Percentiles rank a stretch among this genome's conserved stretches.
These are phyloP conservation scores for Microctonus aethiopoides DNA, from an alignment of 2,888 invertebrate genomes.

Conservation along the genomic window DNA sequence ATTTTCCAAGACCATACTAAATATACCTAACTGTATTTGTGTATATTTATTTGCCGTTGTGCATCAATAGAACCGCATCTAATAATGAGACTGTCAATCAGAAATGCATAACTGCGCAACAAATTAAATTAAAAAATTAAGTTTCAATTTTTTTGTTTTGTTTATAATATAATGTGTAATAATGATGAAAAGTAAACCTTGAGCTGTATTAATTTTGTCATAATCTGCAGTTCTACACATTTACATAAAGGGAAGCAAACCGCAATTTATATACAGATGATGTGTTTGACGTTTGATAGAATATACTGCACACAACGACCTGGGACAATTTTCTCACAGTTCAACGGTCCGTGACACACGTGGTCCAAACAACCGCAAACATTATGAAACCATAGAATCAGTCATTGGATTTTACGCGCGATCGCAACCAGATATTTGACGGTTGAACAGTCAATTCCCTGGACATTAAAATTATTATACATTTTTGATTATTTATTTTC, in stretches of 20 bases:
- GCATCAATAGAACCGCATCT: constrained; percentile 3
- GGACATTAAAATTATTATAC: background rate
- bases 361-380: constrained; percentile 15
- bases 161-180: background rate
- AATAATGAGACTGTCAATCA: constrained; percentile 24
- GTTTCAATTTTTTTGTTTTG: no score
- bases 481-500: background rate
- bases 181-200: background rate
- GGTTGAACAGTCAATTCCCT: background rate
- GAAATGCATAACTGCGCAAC: background rate
- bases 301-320: background rate
- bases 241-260: background rate
- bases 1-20: constrained; percentile 20
- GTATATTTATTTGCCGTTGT: background rate
- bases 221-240: background rate
- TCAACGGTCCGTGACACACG: constrained; percentile 9
- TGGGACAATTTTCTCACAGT: constrained; percentile 3
- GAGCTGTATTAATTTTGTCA: background rate
- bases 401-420: constrained; percentile 27
- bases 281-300: background rate
- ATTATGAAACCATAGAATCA: constrained; percentile 14
- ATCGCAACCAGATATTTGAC: constrained; percentile 21
- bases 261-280: background rate
- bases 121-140: background rate
- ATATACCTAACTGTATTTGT: constrained; percentile 7